Conservation (phyloP, 2,888 invertebrate genomes). For the Sarcophaga rosellei region DNA sequence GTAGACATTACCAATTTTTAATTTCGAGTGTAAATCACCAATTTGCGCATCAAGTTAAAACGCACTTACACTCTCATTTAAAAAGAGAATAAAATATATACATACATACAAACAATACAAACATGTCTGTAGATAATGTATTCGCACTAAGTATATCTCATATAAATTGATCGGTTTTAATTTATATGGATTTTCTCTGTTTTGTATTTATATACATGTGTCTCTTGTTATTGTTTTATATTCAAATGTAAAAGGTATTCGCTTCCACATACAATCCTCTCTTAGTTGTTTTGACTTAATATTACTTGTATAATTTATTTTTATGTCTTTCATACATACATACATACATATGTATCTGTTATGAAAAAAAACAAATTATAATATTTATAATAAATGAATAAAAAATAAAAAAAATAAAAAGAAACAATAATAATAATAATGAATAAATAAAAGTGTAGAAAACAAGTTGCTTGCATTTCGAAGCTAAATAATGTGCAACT, state of each 20-base stretch:
- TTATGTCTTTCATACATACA: too few relatives aligned
- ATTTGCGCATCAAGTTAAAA: too few relatives aligned
- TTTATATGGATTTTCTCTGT: background rate
- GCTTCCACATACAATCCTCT: slow-evolving; percentile 21
- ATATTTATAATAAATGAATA: background rate
- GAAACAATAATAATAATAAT: background rate
- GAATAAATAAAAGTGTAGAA: background rate
- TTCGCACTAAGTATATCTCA: background rate
- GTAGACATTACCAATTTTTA: too few relatives aligned
- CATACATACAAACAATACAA: background rate
- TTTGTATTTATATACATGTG: background rate
- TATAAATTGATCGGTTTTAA: slow-evolving; percentile 5
- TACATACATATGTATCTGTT: slow-evolving; percentile 10
- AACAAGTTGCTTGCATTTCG: slow-evolving; percentile 38
- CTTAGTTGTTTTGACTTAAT: background rate
- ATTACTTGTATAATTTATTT: too few relatives aligned
- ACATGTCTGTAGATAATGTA: background rate
- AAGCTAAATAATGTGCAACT: background rate
- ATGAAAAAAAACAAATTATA: slow-evolving; percentile 1
- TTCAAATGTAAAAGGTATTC: too few relatives aligned
- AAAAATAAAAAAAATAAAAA: background rate
- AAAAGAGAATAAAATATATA: background rate
- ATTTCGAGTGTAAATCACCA: too few relatives aligned
- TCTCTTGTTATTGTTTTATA: too few relatives aligned
- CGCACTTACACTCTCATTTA: too few relatives aligned